These are phyloP conservation scores for Platycheirus rosarum DNA, from an alignment of 2,888 invertebrate genomes.

Conservation along the genomic window DNA sequence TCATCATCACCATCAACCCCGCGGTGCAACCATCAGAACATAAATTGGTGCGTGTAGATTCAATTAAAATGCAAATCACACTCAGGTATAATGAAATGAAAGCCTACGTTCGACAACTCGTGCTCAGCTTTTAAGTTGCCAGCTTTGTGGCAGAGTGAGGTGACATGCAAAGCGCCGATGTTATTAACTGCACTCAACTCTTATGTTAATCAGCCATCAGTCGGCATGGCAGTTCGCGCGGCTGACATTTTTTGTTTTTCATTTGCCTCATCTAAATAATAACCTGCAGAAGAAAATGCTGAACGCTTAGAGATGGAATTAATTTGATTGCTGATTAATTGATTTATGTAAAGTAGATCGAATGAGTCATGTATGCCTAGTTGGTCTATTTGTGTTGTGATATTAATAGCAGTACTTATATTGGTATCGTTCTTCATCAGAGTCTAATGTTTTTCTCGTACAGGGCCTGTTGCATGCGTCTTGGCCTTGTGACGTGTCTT, in stretches of 20 bases:
- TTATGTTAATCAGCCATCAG: conserved; percentile 66
- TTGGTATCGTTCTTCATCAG: no score
- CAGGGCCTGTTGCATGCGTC: no score
- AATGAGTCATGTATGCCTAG: conserved; percentile 50
- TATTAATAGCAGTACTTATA: no score
- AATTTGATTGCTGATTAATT: conserved; percentile 64
- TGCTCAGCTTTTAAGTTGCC: conserved; percentile 35
- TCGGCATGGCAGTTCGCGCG: conserved; percentile 42
- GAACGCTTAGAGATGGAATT: conserved; percentile 24
- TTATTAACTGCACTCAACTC: conserved; percentile 64
- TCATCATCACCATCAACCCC: conserved; percentile 32
- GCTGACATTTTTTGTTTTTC: conserved; percentile 52
- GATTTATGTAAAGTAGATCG: conserved; percentile 55
- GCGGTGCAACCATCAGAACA: conserved; percentile 1
- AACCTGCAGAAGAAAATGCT: conserved; percentile 19
- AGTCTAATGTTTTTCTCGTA: no score
- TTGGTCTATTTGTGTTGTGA: no score
- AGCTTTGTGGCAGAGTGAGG: conserved; percentile 50
- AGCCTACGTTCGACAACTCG: conserved; percentile 71
- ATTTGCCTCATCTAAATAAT: conserved; percentile 14
- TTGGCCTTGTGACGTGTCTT: no score
- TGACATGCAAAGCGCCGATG: conserved; percentile 70
- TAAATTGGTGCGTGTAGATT: conserved; percentile 69
- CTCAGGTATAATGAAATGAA: conserved; percentile 69
- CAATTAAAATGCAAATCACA: conserved; percentile 74